Evolutionary conservation across 1,140 invertebrate species (phyloP).

Genomic region (Spodoptera frugiperda): DNA sequence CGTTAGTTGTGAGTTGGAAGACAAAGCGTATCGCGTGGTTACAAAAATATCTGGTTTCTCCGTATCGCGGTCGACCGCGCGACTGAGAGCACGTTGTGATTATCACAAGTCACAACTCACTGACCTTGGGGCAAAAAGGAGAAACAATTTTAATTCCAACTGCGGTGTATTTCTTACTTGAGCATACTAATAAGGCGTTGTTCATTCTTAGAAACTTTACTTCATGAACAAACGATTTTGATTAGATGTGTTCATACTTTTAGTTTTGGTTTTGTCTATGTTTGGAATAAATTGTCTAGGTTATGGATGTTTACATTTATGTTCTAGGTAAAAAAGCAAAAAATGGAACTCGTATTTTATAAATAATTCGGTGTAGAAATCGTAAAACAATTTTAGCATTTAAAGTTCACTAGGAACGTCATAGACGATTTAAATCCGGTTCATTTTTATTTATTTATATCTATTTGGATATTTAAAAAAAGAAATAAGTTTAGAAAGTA

Average conservation of each 20-base stretch:
- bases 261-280: not conserved
- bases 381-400: no score
- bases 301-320: no score
- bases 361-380: no score
- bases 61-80: slow-evolving; percentile 55
- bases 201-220: slow-evolving; percentile 56
- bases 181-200: slow-evolving; percentile 70
- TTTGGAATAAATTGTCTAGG: slow-evolving; percentile 1
- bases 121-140: slow-evolving; percentile 81
- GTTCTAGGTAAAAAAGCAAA: no score
- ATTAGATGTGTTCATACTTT: slow-evolving; percentile 24
- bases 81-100: slow-evolving; percentile 63
- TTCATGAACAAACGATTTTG: slow-evolving; percentile 20
- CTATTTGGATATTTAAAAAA: not conserved
- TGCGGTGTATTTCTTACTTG: slow-evolving; percentile 67
- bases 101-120: slow-evolving; percentile 77
- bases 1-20: slow-evolving; percentile 54
- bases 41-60: slow-evolving; percentile 63
- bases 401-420: no score
- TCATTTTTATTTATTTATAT: not conserved
- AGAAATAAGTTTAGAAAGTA: slow-evolving; percentile 15
- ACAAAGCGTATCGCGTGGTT: slow-evolving; percentile 43
- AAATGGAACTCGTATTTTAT: no score
- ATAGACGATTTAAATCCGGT: no score
- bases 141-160: slow-evolving; percentile 73